phyloP scores from a whole-genome alignment of 2,888 invertebrate genomes.

The Watsonalla binaria region DNA sequence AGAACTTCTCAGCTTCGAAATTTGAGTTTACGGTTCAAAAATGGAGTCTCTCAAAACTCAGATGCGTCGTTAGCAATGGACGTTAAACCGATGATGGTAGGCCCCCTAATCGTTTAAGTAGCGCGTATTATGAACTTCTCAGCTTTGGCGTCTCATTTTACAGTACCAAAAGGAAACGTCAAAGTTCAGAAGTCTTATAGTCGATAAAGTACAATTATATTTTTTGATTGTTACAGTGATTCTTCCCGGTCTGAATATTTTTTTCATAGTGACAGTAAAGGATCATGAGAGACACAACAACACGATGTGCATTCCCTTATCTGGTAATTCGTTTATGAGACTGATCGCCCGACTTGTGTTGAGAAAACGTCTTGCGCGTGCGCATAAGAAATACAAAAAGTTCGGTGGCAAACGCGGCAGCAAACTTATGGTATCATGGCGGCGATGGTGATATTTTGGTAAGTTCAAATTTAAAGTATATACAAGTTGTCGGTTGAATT shows the following conservation, averaged over 20 bases:
- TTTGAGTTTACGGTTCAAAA: too few species aligned
- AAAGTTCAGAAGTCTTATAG: too few species aligned
- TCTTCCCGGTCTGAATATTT: neutral
- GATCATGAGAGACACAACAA: slow-evolving; percentile 39
- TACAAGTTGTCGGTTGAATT: too few species aligned
- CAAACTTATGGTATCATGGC: slow-evolving; percentile 55
- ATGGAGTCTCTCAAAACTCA: too few species aligned
- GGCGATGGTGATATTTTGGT: slow-evolving; percentile 45
- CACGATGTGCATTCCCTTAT: slow-evolving; percentile 60
- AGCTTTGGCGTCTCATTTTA: too few species aligned
- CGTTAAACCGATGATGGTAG: too few species aligned
- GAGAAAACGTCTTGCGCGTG: slow-evolving; percentile 33
- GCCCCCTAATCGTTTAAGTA: too few species aligned
- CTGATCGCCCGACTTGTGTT: slow-evolving; percentile 40
- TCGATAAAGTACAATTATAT: too few species aligned
- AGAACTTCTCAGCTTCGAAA: too few species aligned
- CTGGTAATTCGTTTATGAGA: slow-evolving; percentile 38
- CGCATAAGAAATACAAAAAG: slow-evolving; percentile 52
- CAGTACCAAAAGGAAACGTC: too few species aligned
- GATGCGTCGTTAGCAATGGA: too few species aligned
- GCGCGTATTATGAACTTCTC: too few species aligned
- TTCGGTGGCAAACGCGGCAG: slow-evolving; percentile 35
- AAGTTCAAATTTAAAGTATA: slow-evolving; percentile 34
- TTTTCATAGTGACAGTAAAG: slow-evolving; percentile 12
- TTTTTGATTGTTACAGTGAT: neutral